phyloP scores from a whole-genome alignment of 1,140 invertebrate species.

The Tachypleus tridentatus region DNA sequence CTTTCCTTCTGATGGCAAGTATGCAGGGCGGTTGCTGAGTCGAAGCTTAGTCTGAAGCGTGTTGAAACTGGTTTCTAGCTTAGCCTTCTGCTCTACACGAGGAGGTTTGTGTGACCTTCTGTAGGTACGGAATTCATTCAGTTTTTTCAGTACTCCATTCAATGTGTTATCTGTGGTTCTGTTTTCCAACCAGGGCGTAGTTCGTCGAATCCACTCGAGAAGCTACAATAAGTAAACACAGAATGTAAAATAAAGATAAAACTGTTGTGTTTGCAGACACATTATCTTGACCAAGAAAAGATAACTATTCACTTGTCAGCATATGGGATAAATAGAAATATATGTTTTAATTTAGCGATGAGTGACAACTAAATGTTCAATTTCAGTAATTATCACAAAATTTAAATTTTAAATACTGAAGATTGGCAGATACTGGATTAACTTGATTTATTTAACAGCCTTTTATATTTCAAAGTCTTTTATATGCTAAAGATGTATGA shows the following conservation, averaged over 20 bases:
- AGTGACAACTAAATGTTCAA: too few relatives aligned
- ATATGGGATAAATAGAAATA: too few relatives aligned
- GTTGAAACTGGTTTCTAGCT: constrained; percentile 97
- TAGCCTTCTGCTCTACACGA: constrained; percentile 97
- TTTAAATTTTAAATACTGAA: too few relatives aligned
- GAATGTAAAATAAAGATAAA: not conserved
- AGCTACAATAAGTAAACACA: constrained; percentile 44
- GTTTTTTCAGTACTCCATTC: constrained; percentile 90
- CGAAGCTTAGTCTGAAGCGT: constrained; percentile 94
- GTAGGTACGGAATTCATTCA: constrained; percentile 98
- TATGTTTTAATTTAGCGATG: too few relatives aligned
- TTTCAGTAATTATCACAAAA: too few relatives aligned
- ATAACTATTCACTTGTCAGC: too few relatives aligned
- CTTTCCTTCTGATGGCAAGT: constrained; percentile 97
- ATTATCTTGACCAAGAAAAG: too few relatives aligned
- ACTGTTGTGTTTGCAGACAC: too few relatives aligned
- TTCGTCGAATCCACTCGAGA: constrained; percentile 92
- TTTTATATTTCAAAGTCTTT: too few relatives aligned
- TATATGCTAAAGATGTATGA: too few relatives aligned
- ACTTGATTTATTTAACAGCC: too few relatives aligned
- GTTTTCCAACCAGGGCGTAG: constrained; percentile 94
- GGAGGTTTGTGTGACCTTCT: constrained; percentile 96
- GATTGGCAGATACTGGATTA: too few relatives aligned
- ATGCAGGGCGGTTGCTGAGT: constrained; percentile 91
- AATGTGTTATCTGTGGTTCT: constrained; percentile 96